Percentiles rank a stretch among this genome's conserved stretches.
phyloP scores from a whole-genome alignment of 2,797 vertebrate genomes.

The Columba guinea region DNA sequence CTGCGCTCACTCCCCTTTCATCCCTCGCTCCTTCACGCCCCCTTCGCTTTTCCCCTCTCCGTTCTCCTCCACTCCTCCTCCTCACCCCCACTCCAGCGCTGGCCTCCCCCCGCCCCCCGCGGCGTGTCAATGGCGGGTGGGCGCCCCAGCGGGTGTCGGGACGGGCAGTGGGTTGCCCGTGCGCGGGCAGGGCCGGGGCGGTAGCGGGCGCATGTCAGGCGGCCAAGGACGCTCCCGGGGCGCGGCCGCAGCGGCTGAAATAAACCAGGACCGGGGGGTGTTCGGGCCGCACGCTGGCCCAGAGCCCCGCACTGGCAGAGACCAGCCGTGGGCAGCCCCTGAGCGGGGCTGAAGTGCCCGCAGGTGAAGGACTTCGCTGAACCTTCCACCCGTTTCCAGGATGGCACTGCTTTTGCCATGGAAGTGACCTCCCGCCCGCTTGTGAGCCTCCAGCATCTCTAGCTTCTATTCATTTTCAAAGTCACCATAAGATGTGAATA shows the following conservation, averaged over 20 bases:
- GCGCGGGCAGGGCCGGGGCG: background rate
- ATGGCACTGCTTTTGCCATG: background rate
- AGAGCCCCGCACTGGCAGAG: background rate
- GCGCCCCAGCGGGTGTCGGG: background rate
- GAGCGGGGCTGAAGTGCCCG: accelerated
- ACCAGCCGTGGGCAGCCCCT: accelerated
- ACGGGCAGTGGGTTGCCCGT: background rate
- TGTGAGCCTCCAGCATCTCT: accelerated
- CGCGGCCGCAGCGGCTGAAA: background rate
- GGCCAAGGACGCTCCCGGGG: background rate
- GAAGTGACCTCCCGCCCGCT: accelerated
- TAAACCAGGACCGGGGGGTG: accelerated
- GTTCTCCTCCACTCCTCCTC: background rate
- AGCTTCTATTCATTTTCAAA: background rate
- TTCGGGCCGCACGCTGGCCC: background rate
- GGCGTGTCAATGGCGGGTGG: background rate
- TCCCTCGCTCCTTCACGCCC: background rate
- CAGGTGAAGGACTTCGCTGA: accelerated
- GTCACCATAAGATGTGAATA: accelerated
- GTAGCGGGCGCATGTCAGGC: background rate
- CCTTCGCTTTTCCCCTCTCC: background rate
- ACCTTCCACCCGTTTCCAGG: accelerated
- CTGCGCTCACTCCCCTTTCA: background rate
- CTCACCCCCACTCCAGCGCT: background rate
- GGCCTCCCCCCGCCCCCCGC: background rate